These are phyloP conservation scores for Eleginops maclovinus DNA, from an alignment of 2,113 vertebrate species.

Conservation along the genomic window DNA sequence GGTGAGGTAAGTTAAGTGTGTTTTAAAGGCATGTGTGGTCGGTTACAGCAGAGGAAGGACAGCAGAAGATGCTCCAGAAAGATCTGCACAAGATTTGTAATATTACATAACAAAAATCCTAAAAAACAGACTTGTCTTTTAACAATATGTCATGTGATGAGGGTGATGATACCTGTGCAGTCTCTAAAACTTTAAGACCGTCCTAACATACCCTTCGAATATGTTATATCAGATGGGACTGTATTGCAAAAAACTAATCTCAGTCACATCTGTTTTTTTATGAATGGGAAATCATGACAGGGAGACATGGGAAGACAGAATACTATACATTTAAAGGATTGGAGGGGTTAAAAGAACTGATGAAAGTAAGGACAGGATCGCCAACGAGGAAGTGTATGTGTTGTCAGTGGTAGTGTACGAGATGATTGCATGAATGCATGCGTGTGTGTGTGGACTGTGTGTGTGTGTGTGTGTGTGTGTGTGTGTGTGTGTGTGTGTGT, in stretches of 20 bases:
- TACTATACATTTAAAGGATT: constrained; percentile 41
- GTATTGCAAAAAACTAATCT: constrained; percentile 2
- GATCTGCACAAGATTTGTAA: constrained; percentile 27
- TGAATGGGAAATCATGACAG: constrained; percentile 74
- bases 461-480: not conserved
- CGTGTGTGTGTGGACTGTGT: constrained; percentile 39
- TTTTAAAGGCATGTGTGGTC: constrained; percentile 59
- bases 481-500: no score
- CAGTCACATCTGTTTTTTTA: constrained; percentile 67
- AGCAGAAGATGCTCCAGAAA: constrained; percentile 11
- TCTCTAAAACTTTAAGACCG: not conserved
- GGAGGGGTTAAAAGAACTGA: constrained; percentile 1
- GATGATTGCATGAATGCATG: constrained; percentile 22
- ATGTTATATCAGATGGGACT: constrained; percentile 7
- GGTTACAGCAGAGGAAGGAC: constrained; percentile 31
- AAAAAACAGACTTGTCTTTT: not conserved
- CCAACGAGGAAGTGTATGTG: constrained; percentile 11
- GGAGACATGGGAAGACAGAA: constrained; percentile 49
- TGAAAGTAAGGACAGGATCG: constrained; percentile 9
- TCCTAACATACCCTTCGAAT: not conserved
- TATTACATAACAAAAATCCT: constrained; percentile 7
- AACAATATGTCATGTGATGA: not conserved
- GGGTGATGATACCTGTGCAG: not conserved
- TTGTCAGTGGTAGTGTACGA: constrained; percentile 14
- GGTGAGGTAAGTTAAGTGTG: constrained; percentile 47